Evolutionary conservation across 1,140 invertebrate species (phyloP), one percentile per base, ranked within the genome.

Genomic region (Drosophila kanapiae): DNA sequence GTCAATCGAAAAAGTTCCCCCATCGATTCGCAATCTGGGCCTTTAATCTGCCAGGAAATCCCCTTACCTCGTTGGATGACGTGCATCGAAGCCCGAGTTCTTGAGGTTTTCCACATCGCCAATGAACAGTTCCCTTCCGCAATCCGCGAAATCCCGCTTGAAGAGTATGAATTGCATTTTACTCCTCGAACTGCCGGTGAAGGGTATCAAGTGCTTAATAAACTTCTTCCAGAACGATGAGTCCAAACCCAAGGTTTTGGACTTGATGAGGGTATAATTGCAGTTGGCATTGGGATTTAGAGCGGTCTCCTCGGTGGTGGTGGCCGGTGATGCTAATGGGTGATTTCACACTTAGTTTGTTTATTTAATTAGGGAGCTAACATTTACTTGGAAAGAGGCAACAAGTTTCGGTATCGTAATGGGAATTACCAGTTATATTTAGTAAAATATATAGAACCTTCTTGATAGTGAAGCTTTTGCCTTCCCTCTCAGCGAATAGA

Each of bases 121-220:
- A 7, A 82, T 43, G 11, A 80, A 65, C 13, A 92, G 65, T 68
- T 92, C 91, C 9, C 75, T 78, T 48, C 91, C 91, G 47, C 91
- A 92, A 37, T 92, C 85, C 0, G 91, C 84, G 45, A 92, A 92
- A 23, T 91, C 88, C 33, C 80, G 51, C 59, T 92, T 92, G 51
- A 91, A 92, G 8, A 92, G 65, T 58, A 74, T 91, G 68, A 92
- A 92, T 51, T 92, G 80, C 91, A 92, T 91, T 69, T 88, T 91
- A 5, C 91, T 83, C 7, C 78, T 60, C 10, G 75, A 38, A 4
- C 69, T 78, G 18, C 77, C 77, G 1, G 68, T 79, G 43, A 92
- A 92, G 5, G 91, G 91, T 33, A 91, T 75, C 77, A 53, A 82
- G 42, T 92, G 88, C 16, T 80, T 91, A 35, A 92, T 87, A 60